phyloP scores from a whole-genome alignment of 2,113 vertebrate species.

The Pseudopodoces humilis region DNA sequence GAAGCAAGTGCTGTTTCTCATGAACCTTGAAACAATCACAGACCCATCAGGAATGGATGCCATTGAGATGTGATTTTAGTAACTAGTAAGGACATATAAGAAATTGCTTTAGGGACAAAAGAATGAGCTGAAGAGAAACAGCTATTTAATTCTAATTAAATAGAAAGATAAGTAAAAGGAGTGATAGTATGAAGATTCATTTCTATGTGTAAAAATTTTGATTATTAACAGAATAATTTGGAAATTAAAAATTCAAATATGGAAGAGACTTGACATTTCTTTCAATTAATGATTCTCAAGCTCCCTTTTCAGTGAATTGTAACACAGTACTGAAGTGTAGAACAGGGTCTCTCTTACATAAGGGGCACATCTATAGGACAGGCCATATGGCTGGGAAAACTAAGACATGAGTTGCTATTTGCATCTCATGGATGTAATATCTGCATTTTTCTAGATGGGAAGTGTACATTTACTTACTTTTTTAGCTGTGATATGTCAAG shows the following conservation, averaged over 20 bases:
- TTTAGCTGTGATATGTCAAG: background rate
- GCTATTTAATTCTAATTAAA: slow-evolving; percentile 8
- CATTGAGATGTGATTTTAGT: background rate
- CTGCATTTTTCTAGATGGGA: background rate
- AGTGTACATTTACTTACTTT: background rate
- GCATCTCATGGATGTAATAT: background rate
- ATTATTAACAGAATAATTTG: background rate
- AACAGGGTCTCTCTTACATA: background rate
- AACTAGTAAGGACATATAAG: background rate
- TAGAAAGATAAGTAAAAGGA: background rate
- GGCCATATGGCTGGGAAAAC: background rate
- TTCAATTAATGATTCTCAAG: background rate
- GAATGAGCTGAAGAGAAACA: background rate
- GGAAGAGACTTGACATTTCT: background rate
- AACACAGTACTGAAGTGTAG: background rate
- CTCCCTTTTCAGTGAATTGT: background rate
- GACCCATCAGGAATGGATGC: background rate
- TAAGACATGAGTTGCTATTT: background rate
- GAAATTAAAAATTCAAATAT: background rate
- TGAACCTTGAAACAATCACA: background rate
- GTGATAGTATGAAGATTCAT: background rate
- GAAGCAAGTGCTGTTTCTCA: background rate
- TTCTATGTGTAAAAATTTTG: background rate
- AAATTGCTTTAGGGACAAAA: slow-evolving; percentile 7
- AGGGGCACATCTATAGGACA: background rate